Percentiles rank a stretch among this genome's conserved stretches.
Evolutionary conservation across 1,140 invertebrate genomes (phyloP).

Genomic region (Trichogramma pretiosum): DNA sequence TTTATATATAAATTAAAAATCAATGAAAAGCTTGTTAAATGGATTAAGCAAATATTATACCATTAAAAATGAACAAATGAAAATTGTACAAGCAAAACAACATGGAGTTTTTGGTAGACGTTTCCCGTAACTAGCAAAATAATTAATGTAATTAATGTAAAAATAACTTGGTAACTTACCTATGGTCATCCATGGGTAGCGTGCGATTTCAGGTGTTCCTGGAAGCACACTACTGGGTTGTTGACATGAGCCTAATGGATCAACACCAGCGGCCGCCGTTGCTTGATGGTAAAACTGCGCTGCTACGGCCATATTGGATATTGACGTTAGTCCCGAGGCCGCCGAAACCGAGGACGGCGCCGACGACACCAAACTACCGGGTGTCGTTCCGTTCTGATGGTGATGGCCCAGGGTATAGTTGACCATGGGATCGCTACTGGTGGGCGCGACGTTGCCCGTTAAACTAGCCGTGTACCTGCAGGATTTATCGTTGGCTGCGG

Average conservation of each 20-base stretch:
- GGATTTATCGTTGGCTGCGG: slow-evolving; percentile 58
- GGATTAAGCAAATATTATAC: no score
- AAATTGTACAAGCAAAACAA: no score
- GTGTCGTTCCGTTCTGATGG: slow-evolving; percentile 60
- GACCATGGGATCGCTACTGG: slow-evolving; percentile 62
- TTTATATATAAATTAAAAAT: no score
- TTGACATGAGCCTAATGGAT: slow-evolving; percentile 56
- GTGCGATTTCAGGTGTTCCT: slow-evolving; percentile 73
- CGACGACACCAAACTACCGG: slow-evolving; percentile 49
- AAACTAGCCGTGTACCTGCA: slow-evolving; percentile 65
- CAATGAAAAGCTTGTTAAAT: no score
- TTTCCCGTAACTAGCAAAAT: no score
- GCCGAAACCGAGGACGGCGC: slow-evolving; percentile 47
- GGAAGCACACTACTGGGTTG: slow-evolving; percentile 62
- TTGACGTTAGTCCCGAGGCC: slow-evolving; percentile 61
- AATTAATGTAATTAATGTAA: no score
- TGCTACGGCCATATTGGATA: slow-evolving; percentile 72
- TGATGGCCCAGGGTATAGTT: slow-evolving; percentile 69
- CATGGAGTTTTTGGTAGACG: no score
- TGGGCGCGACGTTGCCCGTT: slow-evolving; percentile 53
- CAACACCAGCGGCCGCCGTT: slow-evolving; percentile 55
- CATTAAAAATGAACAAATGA: no score
- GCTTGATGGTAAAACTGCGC: slow-evolving; percentile 81
- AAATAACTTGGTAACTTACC: no score
- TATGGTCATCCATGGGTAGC: slow-evolving; percentile 97